These are phyloP conservation scores for Syngnathus typhle DNA, from an alignment of 2,113 vertebrate species.

Conservation along the genomic window DNA sequence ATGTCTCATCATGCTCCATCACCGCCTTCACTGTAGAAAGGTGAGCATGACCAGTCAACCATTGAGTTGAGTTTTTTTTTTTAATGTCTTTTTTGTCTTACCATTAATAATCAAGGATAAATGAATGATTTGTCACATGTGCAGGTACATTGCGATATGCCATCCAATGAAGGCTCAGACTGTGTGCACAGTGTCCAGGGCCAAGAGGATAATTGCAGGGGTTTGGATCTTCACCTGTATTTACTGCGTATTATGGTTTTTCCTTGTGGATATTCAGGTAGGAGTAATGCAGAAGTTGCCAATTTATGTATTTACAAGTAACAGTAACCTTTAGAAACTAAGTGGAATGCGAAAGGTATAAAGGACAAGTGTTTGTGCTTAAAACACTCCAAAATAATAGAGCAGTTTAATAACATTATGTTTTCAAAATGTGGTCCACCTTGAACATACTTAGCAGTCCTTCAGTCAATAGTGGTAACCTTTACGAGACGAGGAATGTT, in stretches of 20 bases:
- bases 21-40: slow-evolving; percentile 77
- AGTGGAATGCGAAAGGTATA: background rate
- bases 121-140: background rate
- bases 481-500: slow-evolving; percentile 2
- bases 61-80: too few species aligned
- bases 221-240: slow-evolving; percentile 73
- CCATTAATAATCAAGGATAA: too few species aligned
- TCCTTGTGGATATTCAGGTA: slow-evolving; percentile 77
- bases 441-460: background rate
- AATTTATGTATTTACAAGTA: background rate
- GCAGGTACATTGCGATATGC: slow-evolving; percentile 77
- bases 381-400: slow-evolving; percentile 6
- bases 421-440: background rate
- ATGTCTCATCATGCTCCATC: slow-evolving; percentile 78
- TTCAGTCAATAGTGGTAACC: slow-evolving; percentile 7
- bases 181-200: slow-evolving; percentile 71
- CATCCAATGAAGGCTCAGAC: slow-evolving; percentile 74
- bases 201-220: slow-evolving; percentile 69
- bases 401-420: background rate
- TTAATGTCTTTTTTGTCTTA: too few species aligned
- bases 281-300: background rate
- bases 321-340: background rate
- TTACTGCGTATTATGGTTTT: slow-evolving; percentile 79
- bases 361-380: background rate
- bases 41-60: slow-evolving; percentile 40